These are phyloP conservation scores for Ifrita kowaldi DNA, from an alignment of 2,113 vertebrate genomes.

Conservation along the genomic window DNA sequence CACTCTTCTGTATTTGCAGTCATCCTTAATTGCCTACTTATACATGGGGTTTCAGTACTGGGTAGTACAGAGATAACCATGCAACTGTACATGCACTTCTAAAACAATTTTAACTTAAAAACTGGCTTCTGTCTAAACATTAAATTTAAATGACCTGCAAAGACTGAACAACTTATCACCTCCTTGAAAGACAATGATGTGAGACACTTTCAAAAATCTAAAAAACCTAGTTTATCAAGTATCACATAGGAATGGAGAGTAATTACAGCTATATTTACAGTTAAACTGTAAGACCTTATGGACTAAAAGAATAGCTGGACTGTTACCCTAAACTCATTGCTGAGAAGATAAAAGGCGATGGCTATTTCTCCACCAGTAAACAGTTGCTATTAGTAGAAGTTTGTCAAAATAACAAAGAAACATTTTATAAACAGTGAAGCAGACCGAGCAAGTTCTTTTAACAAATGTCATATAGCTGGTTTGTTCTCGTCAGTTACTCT, in stretches of 20 bases:
- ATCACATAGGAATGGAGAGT: neutral
- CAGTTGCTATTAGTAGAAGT: neutral
- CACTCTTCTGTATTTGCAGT: neutral
- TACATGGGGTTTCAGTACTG: neutral
- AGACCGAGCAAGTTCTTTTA: constrained; percentile 14
- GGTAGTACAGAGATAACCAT: neutral
- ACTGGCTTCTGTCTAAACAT: neutral
- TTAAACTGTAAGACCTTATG: neutral
- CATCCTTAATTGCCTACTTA: neutral
- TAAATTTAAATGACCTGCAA: neutral
- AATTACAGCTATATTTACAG: neutral
- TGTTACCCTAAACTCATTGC: neutral
- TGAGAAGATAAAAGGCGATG: neutral
- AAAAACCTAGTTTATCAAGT: neutral
- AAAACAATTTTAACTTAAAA: neutral
- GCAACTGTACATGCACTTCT: neutral
- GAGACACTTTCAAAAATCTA: neutral
- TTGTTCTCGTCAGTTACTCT: neutral
- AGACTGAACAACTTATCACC: neutral
- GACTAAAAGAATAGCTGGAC: neutral
- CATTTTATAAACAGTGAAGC: neutral
- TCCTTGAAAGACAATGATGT: neutral
- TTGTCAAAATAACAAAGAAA: constrained; percentile 4
- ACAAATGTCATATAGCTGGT: neutral
- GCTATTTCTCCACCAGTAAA: neutral